A percentile compares a stretch with the other conserved stretches of the same genome.
phyloP scores from a whole-genome alignment of 2,797 vertebrate genomes.

The Remorina albescens region DNA sequence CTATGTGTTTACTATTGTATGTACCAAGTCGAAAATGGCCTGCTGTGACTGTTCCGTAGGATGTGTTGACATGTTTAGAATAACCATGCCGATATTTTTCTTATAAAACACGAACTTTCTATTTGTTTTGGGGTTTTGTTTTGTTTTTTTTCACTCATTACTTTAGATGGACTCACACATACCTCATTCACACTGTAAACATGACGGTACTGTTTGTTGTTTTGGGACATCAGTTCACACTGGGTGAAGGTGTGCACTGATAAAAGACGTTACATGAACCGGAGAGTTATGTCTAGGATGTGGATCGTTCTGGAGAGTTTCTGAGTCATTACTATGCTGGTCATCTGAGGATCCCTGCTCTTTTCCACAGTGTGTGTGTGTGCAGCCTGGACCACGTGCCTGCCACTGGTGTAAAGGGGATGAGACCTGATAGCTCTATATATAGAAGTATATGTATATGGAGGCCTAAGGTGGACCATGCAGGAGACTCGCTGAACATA shows the following conservation, averaged over 20 bases:
- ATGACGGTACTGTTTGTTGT: not conserved
- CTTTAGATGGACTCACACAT: not conserved
- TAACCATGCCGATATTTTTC: not conserved
- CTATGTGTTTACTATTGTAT: no score
- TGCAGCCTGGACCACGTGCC: conserved; percentile 66
- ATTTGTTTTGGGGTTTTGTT: no score
- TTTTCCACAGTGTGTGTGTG: conserved; percentile 44
- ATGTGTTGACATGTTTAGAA: not conserved
- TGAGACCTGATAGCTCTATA: conserved; percentile 78
- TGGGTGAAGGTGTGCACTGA: no score
- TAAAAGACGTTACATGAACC: not conserved
- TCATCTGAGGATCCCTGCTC: conserved; percentile 50
- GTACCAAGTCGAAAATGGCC: not conserved
- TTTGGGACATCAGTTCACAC: not conserved
- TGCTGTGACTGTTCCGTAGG: not conserved
- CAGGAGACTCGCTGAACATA: conserved; percentile 38
- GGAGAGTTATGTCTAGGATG: conserved; percentile 13
- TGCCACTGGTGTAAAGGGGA: conserved; percentile 65
- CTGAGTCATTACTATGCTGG: conserved; percentile 51
- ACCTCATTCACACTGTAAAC: not conserved
- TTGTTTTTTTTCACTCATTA: conserved; percentile 1
- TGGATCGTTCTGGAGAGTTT: conserved; percentile 2
- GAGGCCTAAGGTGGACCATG: conserved; percentile 51
- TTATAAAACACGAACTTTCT: no score
- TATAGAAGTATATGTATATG: conserved; percentile 78